Conservation (phyloP, 2,113 vertebrate species). For the Pangasianodon hypophthalmus region DNA sequence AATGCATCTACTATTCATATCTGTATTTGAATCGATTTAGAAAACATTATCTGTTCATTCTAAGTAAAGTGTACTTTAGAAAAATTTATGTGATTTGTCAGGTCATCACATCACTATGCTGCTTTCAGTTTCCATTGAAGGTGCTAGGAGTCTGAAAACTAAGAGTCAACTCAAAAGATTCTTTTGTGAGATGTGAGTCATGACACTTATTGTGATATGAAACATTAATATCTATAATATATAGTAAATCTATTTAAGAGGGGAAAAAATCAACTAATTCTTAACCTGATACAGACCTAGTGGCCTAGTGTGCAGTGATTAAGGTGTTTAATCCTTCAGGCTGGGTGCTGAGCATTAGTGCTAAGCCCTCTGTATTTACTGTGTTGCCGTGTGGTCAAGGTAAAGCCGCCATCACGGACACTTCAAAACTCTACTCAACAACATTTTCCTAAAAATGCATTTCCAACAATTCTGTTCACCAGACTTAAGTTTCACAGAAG, state of each 20-base stretch:
- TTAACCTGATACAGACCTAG: neutral
- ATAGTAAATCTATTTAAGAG: neutral
- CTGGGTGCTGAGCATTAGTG: neutral
- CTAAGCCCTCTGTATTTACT: neutral
- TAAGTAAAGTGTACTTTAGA: neutral
- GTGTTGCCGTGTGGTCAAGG: neutral
- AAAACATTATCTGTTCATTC: neutral
- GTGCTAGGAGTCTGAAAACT: neutral
- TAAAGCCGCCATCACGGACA: neutral
- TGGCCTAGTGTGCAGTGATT: neutral
- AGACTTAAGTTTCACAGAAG: neutral
- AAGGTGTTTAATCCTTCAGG: conserved; percentile 2
- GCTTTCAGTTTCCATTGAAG: neutral
- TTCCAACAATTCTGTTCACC: neutral
- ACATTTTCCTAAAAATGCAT: neutral
- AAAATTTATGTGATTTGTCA: neutral
- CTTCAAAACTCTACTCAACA: neutral
- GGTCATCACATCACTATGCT: neutral
- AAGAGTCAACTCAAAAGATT: neutral
- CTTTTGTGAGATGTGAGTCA: no score
- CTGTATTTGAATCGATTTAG: neutral
- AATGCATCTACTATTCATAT: no score
- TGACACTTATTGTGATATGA: no score
- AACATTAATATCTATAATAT: neutral
- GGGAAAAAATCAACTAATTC: neutral